These are phyloP conservation scores for Crocuta crocuta DNA, from an alignment of 2,113 vertebrate species.

Conservation along the genomic window DNA sequence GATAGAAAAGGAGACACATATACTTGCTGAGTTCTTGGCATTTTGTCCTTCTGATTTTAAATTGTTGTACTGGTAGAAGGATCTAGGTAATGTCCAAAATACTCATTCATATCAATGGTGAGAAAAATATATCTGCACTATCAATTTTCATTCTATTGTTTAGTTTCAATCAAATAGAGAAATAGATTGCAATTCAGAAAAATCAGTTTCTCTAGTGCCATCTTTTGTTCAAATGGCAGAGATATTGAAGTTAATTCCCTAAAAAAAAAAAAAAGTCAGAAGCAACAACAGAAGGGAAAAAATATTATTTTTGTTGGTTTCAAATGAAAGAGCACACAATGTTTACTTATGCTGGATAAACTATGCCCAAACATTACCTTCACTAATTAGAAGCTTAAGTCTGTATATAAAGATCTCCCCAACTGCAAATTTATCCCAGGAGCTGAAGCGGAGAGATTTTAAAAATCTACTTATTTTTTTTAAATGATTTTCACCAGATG, in stretches of 20 bases:
- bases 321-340: conserved; percentile 55
- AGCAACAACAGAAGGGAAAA: conserved; percentile 13
- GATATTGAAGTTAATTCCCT: conserved; percentile 16
- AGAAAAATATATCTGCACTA: background rate
- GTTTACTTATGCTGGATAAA: conserved; percentile 53
- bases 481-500: conserved; percentile 74
- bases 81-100: background rate
- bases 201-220: background rate
- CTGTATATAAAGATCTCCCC: conserved; percentile 52
- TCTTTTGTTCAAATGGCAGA: background rate
- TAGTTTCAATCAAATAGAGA: background rate
- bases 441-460: conserved; percentile 65
- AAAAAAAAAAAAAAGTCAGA: conserved; percentile 30
- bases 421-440: conserved; percentile 65
- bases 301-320: conserved; percentile 56
- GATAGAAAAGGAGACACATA: background rate
- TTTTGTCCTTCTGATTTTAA: background rate
- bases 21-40: background rate
- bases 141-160: conserved; percentile 32
- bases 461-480: conserved; percentile 75
- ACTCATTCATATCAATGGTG: background rate
- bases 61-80: background rate
- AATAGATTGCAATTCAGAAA: background rate
- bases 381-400: conserved; percentile 72
- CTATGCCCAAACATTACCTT: conserved; percentile 59